Conservation (phyloP, 2,888 invertebrate genomes). For the Pristionchus mayeri region DNA sequence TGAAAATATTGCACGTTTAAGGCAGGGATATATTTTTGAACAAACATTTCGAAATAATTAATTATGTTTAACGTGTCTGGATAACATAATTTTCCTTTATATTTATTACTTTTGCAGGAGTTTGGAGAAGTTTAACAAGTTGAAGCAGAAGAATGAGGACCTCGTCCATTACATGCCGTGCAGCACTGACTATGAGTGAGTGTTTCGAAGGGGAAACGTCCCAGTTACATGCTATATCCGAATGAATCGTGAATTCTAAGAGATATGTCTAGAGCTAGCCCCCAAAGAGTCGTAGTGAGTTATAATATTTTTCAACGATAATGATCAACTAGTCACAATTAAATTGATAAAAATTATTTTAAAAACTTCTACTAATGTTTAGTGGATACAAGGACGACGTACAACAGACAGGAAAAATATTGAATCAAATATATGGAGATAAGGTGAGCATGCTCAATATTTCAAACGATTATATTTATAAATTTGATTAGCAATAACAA, state of each 20-base stretch:
- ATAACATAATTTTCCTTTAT: too few species aligned
- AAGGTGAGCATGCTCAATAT: too few species aligned
- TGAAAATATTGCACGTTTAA: too few species aligned
- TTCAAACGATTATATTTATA: too few species aligned
- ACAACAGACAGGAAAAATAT: neutral
- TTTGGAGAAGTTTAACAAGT: neutral
- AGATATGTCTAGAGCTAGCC: too few species aligned
- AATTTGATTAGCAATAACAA: too few species aligned
- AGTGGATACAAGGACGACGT: neutral
- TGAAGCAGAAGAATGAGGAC: neutral
- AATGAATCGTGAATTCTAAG: neutral
- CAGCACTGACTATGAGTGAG: neutral
- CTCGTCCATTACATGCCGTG: conserved; percentile 20
- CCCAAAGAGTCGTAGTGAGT: too few species aligned
- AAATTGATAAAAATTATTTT: neutral
- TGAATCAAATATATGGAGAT: neutral
- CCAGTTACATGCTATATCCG: too few species aligned
- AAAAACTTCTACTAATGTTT: neutral
- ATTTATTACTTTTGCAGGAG: neutral
- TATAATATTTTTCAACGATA: neutral
- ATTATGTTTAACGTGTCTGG: too few species aligned
- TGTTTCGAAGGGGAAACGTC: neutral
- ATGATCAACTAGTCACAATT: neutral
- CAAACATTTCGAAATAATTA: too few species aligned
- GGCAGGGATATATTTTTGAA: too few species aligned